A percentile compares a stretch with the other conserved stretches of the same genome.
Conservation (phyloP, 2,888 invertebrate species). For the Spisula solida region DNA sequence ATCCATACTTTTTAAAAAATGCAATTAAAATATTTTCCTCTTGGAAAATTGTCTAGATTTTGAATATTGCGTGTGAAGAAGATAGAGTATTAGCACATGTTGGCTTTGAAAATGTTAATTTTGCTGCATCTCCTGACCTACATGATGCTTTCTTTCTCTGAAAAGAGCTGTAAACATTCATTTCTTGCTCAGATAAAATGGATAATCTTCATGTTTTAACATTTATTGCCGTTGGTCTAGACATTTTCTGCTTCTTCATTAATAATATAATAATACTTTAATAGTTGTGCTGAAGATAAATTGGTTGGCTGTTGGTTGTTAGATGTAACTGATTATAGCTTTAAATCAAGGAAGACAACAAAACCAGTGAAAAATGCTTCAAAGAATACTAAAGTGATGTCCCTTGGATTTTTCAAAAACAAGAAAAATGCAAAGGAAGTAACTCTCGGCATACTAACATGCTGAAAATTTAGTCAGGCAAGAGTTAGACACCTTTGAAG, state of each 20-base stretch:
- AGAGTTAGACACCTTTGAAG: not conserved
- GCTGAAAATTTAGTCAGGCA: not conserved
- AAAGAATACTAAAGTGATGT: not conserved
- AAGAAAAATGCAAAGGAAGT: not conserved
- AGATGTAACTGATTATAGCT: not conserved
- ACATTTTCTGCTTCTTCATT: not conserved
- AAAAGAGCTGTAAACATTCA: too few species aligned
- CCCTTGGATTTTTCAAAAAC: not conserved
- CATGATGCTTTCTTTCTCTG: too few species aligned
- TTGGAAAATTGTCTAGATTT: too few species aligned
- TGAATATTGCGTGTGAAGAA: too few species aligned
- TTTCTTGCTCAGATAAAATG: slow-evolving; percentile 5
- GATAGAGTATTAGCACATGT: too few species aligned
- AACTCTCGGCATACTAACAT: not conserved
- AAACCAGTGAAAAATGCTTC: slow-evolving; percentile 17
- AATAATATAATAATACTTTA: not conserved
- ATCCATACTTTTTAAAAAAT: not conserved
- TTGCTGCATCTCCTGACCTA: too few species aligned
- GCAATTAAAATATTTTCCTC: not conserved
- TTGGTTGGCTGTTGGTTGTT: not conserved
- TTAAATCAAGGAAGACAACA: not conserved
- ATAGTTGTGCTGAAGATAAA: not conserved
- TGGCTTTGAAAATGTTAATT: too few species aligned
- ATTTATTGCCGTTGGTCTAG: not conserved
- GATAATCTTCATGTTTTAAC: not conserved